Base-by-base conservation (phyloP, 2,888 invertebrate genomes). In the Lathronympha strigana region DNA sequence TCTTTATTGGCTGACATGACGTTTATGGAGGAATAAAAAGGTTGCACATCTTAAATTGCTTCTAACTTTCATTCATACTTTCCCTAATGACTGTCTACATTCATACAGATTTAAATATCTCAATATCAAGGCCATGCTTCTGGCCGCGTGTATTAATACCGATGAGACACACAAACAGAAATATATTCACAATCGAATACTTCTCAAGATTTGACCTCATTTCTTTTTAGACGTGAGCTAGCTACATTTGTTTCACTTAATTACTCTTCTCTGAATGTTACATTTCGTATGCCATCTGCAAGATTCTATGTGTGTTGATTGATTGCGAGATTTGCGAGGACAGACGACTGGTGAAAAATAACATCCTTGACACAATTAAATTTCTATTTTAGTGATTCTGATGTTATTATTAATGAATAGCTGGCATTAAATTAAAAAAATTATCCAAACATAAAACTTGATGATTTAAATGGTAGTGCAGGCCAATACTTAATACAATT, bases 161-260 rank as follows among this genome's bases (percentile, higher is more conserved):
- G 60, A 66, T 66, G 61, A 66, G 40, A 45, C 43, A 13, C 28
- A 23, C 51, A 15, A 13, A 45, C 60, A 38, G 74, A 84, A 81
- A 82, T 80, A 84, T 76, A 69, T 71, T 68, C 68, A 73, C 76
- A 76, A 76, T 70, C 72, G 71, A 71, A 72, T 68, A 76, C 72
- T 73, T 70, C 63, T 71, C 73, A 77, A 79, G 76, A 81, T 86
- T 86, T 87, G 87, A 84, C 87, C 88, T 74, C 77, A 80, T 84
- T 88, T 86, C 78, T 81, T 83, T 83, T 78, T 75, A 79, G 78
- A 69, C 71, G 70, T 75, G 74, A 77, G 73, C 73, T 74, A 79
- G 36, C 43, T 31, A 25, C 25, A 53, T 66, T 38, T 54, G 54
- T 61, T 47, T 61, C 54, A 21, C 47, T 66, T 66, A 61, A 66